A percentile compares a stretch with the other conserved stretches of the same genome.
phyloP scores from a whole-genome alignment of 2,113 vertebrate species.

The Ondatra zibethicus region DNA sequence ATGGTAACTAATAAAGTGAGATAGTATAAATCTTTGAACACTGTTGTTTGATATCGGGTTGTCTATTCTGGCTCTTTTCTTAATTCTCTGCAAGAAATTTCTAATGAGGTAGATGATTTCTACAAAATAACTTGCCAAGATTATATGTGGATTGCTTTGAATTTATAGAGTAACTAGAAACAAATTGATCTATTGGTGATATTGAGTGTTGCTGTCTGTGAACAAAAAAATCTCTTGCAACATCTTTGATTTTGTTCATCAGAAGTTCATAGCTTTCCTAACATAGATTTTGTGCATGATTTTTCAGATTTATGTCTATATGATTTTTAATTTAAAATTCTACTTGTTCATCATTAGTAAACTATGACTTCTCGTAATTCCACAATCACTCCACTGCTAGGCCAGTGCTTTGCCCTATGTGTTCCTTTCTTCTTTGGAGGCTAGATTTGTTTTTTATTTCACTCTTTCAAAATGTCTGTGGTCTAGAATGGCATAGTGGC shows the following conservation, averaged over 20 bases:
- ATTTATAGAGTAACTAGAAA: neutral
- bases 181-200: neutral
- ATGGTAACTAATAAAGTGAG: neutral
- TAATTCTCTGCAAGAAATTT: neutral
- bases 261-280: neutral
- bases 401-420: neutral
- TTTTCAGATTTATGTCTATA: neutral
- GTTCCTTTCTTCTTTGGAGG: neutral
- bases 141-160: neutral
- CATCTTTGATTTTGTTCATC: neutral
- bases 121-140: neutral
- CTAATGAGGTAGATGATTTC: neutral
- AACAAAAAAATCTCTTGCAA: neutral
- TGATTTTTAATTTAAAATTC: neutral
- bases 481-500: neutral
- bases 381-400: neutral
- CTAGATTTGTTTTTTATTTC: neutral
- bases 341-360: neutral
- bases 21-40: neutral
- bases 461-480: neutral
- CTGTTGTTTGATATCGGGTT: neutral
- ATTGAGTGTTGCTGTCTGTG: neutral
- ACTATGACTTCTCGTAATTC: neutral
- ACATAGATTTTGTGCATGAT: neutral
- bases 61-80: neutral